Conservation (phyloP, 2,888 invertebrate species). For the Eretmocerus hayati region DNA sequence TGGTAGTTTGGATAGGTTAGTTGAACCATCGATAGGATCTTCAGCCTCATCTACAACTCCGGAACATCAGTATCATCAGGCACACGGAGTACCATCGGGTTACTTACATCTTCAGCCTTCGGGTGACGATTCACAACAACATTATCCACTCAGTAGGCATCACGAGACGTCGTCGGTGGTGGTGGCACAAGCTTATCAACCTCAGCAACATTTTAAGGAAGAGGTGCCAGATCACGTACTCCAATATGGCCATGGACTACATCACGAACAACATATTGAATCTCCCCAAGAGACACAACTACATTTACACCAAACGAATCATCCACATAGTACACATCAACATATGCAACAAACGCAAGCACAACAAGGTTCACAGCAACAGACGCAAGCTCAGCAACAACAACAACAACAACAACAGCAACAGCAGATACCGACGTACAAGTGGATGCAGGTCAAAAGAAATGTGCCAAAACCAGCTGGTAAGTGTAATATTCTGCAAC, state of each 20-base stretch:
- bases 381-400: slow-evolving; percentile 34
- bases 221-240: slow-evolving; percentile 48
- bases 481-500: no score
- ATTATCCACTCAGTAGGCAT: slow-evolving; percentile 37
- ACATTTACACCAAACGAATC: slow-evolving; percentile 37
- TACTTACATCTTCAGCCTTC: slow-evolving; percentile 41
- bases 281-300: slow-evolving; percentile 35
- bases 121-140: slow-evolving; percentile 38
- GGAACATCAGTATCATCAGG: slow-evolving; percentile 14
- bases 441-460: slow-evolving; percentile 99
- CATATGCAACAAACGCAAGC: slow-evolving; percentile 21
- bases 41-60: slow-evolving; percentile 41
- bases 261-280: no score
- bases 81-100: slow-evolving; percentile 44
- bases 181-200: slow-evolving; percentile 55
- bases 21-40: slow-evolving; percentile 49
- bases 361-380: slow-evolving; percentile 27
- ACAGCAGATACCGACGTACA: slow-evolving; percentile 79
- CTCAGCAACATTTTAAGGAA: slow-evolving; percentile 53
- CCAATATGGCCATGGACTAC: slow-evolving; percentile 23
- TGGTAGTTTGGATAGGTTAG: slow-evolving; percentile 41
- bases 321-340: slow-evolving; percentile 25
- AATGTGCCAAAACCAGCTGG: slow-evolving; percentile 91
- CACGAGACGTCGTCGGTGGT: no score
- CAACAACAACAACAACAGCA: slow-evolving; percentile 51